phyloP scores from a whole-genome alignment of 2,797 vertebrate genomes.

The Notamacropus eugenii region DNA sequence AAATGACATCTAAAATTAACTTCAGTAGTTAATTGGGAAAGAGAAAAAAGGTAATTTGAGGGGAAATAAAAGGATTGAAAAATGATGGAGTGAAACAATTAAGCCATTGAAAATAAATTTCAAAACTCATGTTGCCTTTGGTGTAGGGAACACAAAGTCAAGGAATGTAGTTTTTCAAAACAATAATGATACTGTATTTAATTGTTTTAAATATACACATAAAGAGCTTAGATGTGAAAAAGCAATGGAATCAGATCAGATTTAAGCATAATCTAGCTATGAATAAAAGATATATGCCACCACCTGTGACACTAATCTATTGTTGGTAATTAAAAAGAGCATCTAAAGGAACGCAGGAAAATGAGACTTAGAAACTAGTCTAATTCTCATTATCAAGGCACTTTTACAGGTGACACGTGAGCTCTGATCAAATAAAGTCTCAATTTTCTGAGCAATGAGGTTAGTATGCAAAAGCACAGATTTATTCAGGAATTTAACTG shows the following conservation, averaged over 20 bases:
- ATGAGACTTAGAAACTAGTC: conserved; percentile 21
- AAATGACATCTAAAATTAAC: conserved; percentile 46
- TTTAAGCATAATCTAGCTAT: conserved; percentile 21
- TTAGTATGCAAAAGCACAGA: neutral
- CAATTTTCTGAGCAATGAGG: neutral
- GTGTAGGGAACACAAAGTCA: conserved; percentile 5
- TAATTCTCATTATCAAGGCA: conserved; percentile 11
- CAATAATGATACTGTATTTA: neutral
- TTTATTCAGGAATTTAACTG: neutral
- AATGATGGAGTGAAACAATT: conserved; percentile 21
- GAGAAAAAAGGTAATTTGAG: conserved; percentile 20
- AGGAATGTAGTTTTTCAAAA: conserved; percentile 1
- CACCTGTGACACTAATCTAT: neutral
- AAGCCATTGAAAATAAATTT: conserved; percentile 27
- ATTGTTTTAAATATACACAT: conserved; percentile 53
- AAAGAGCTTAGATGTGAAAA: conserved; percentile 21
- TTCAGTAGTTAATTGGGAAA: conserved; percentile 6
- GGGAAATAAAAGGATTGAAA: conserved; percentile 4
- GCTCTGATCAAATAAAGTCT: neutral
- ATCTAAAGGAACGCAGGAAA: neutral
- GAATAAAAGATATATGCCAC: neutral
- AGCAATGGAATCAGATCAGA: conserved; percentile 18
- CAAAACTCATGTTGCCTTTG: neutral
- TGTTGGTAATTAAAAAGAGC: conserved; percentile 13
- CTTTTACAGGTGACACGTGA: neutral